Conservation (phyloP, 2,797 vertebrate species). For the Nasua narica region DNA sequence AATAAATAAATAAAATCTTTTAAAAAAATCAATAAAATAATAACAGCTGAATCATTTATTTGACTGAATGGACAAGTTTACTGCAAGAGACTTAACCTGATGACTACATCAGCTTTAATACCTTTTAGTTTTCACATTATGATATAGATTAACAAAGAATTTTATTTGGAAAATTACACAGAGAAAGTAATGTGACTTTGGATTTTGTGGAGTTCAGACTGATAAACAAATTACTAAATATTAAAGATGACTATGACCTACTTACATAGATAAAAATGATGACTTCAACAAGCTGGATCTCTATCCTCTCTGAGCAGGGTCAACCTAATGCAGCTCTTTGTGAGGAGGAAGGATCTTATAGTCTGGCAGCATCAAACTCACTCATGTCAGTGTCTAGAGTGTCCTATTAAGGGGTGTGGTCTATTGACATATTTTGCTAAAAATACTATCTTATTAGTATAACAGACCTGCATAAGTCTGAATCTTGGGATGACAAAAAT, state of each 20-base stretch:
- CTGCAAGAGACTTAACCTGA: background rate
- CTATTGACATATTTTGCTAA: background rate
- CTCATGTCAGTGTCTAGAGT: background rate
- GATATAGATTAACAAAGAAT: background rate
- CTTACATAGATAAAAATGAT: background rate
- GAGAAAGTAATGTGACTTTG: background rate
- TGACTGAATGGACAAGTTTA: background rate
- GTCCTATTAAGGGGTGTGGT: background rate
- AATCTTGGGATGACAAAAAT: background rate
- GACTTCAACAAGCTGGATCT: background rate
- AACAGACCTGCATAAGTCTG: background rate
- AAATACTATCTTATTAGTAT: background rate
- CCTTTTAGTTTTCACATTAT: background rate
- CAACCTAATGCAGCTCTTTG: background rate
- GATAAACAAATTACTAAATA: background rate
- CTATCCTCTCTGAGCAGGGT: background rate
- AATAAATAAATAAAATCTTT: too few species aligned
- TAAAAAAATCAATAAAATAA: background rate
- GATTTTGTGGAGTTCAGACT: background rate
- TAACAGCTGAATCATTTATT: background rate
- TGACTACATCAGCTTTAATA: background rate
- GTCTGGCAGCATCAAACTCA: background rate
- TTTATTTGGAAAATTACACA: background rate
- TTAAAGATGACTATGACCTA: background rate
- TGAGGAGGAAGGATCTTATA: background rate